Percentiles rank a stretch among this genome's conserved stretches.
Conservation (phyloP, 2,888 invertebrate genomes). For the Tiphia femorata region DNA sequence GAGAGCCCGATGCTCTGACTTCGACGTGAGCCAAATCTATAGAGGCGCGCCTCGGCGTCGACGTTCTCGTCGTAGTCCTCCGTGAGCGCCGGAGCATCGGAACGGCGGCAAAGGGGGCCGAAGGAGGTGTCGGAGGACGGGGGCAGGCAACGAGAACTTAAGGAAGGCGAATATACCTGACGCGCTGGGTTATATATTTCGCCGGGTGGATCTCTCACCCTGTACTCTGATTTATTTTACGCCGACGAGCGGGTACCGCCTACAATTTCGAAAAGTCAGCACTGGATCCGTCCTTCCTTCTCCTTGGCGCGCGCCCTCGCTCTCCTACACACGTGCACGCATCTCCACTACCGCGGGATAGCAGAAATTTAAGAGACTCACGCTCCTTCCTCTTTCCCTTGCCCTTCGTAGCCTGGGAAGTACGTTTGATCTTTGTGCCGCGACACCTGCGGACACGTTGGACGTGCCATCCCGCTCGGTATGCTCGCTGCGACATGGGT, state of each 20-base stretch:
- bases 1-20: constrained; percentile 29
- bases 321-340: constrained; percentile 17
- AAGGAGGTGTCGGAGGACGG: too few species aligned
- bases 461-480: too few species aligned
- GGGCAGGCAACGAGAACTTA: constrained; percentile 37
- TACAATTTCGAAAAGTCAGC: constrained; percentile 50
- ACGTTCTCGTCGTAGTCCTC: constrained; percentile 5
- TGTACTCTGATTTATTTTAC: constrained; percentile 48
- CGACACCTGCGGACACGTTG: too few species aligned
- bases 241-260: constrained; percentile 29
- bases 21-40: constrained; percentile 46
- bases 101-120: not conserved
- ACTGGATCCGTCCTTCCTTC: too few species aligned
- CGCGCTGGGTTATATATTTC: constrained; percentile 41
- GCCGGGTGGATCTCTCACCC: constrained; percentile 37
- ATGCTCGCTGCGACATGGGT: too few species aligned
- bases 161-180: constrained; percentile 41
- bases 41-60: constrained; percentile 20
- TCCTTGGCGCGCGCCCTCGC: too few species aligned
- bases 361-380: constrained; percentile 26
- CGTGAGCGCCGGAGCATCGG: constrained; percentile 10
- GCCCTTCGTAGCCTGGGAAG: too few species aligned
- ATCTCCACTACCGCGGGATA: constrained; percentile 18
- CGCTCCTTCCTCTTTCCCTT: not conserved
- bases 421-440: too few species aligned